These are phyloP conservation scores for Oncorhynchus clarkii DNA, from an alignment of 2,113 vertebrate genomes.

Conservation along the genomic window DNA sequence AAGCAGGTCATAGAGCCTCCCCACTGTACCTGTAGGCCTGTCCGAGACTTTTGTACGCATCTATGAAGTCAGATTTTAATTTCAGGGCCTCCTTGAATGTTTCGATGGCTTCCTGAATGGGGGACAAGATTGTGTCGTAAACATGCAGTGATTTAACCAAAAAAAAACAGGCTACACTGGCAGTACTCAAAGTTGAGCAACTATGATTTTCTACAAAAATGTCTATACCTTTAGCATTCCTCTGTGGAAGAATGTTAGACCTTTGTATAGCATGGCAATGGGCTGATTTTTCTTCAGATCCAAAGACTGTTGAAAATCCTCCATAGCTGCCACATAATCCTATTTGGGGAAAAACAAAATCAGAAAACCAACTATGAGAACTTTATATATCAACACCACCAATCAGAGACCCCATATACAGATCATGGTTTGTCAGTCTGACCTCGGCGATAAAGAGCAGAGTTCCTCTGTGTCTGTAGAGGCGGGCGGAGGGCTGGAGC, in stretches of 20 bases:
- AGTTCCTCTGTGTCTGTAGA: conserved; percentile 92
- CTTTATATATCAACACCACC: background rate
- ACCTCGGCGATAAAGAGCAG: conserved; percentile 98
- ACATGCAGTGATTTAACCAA: background rate
- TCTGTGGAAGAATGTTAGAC: conserved; percentile 96
- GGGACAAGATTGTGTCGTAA: background rate
- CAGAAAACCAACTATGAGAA: background rate
- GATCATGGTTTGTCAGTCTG: background rate
- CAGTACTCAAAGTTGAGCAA: background rate
- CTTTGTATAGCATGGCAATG: conserved; percentile 95
- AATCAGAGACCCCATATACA: background rate
- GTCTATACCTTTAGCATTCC: conserved; percentile 90
- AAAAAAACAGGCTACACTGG: background rate
- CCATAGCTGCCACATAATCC: conserved; percentile 93
- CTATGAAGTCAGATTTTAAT: conserved; percentile 93
- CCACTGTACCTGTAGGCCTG: conserved; percentile 90
- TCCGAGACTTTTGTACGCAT: conserved; percentile 95
- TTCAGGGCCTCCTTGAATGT: conserved; percentile 95
- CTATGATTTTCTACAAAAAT: background rate
- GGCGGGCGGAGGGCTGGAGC: conserved; percentile 89
- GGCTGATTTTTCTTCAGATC: conserved; percentile 96
- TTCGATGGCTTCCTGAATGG: conserved; percentile 91
- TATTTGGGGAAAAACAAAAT: conserved; percentile 41
- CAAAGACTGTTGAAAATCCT: conserved; percentile 92
- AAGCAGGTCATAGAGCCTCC: background rate